A percentile compares a stretch with the other conserved stretches of the same genome.
Conservation (phyloP, 2,797 vertebrate genomes). For the Chaenodraco wilsoni region DNA sequence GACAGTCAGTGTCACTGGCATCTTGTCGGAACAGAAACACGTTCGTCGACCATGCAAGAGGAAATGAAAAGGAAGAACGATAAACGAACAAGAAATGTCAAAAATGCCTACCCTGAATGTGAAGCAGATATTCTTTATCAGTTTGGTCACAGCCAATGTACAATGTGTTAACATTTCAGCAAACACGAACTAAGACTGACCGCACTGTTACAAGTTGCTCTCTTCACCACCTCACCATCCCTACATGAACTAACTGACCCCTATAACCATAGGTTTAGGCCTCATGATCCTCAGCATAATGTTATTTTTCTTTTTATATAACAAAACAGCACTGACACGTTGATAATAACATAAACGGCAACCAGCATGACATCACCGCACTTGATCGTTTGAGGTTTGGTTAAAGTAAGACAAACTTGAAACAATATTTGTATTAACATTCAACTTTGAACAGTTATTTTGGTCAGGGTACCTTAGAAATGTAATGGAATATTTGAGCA, state of each 20-base stretch:
- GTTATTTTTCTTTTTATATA: background rate
- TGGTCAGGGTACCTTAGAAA: background rate
- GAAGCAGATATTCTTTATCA: background rate
- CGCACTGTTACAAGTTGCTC: slow-evolving; percentile 1
- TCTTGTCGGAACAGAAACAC: background rate
- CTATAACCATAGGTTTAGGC: background rate
- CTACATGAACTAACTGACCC: background rate
- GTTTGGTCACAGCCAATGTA: slow-evolving; percentile 23
- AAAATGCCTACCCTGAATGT: background rate
- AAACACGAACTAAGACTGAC: background rate
- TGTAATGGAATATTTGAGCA: background rate
- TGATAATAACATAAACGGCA: background rate
- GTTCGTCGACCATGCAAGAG: background rate
- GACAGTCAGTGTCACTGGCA: slow-evolving; percentile 58
- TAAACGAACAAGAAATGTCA: slow-evolving; percentile 48
- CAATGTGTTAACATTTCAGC: slow-evolving; percentile 14
- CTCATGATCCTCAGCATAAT: background rate
- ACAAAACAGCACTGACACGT: background rate
- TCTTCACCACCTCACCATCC: background rate
- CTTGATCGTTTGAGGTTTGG: background rate
- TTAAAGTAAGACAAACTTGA: background rate
- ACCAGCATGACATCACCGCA: background rate
- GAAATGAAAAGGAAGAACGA: slow-evolving; percentile 54
- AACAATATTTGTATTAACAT: background rate
- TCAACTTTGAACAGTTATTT: background rate